Percentiles rank a stretch among this genome's conserved stretches.
Evolutionary conservation across 2,113 vertebrate genomes (phyloP).

Genomic region (Anarrhichthys ocellatus): DNA sequence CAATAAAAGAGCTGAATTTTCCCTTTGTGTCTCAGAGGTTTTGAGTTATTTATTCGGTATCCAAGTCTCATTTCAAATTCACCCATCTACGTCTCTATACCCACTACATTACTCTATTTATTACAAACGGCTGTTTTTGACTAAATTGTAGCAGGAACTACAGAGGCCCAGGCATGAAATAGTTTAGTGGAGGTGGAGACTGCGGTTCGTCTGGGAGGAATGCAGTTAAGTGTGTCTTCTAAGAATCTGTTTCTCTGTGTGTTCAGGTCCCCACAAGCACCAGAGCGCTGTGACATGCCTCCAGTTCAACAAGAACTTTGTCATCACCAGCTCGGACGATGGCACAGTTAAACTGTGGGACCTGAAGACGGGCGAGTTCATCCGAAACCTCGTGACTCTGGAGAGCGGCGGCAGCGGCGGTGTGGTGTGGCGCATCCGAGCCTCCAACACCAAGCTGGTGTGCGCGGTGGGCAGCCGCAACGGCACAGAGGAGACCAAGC

Average conservation of each 20-base stretch:
- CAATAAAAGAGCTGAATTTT: not conserved
- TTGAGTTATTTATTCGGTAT: constrained; percentile 8
- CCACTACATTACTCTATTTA: not conserved
- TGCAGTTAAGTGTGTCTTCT: not conserved
- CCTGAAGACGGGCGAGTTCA: constrained; percentile 99
- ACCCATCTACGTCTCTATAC: not conserved
- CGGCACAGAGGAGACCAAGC: constrained; percentile 99
- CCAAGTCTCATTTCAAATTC: constrained; percentile 10
- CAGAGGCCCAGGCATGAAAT: too few species aligned
- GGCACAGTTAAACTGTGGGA: constrained; percentile 99
- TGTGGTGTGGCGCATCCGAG: constrained; percentile 98
- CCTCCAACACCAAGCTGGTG: constrained; percentile 99
- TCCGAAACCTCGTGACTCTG: constrained; percentile 99
- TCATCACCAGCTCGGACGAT: constrained; percentile 99
- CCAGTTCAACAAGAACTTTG: constrained; percentile 99
- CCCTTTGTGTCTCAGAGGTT: not conserved
- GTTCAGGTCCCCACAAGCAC: constrained; percentile 98
- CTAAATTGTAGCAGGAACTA: not conserved
- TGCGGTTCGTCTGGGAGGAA: not conserved
- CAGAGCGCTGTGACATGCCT: constrained; percentile 99
- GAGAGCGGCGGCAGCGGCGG: constrained; percentile 98
- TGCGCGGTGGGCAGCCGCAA: constrained; percentile 98
- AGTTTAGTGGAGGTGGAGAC: not conserved
- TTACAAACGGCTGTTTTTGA: not conserved
- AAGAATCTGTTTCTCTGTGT: constrained; percentile 7